A percentile compares a stretch with the other conserved stretches of the same genome.
Conservation (phyloP, 2,113 vertebrate species). For the Festucalex cinctus region DNA sequence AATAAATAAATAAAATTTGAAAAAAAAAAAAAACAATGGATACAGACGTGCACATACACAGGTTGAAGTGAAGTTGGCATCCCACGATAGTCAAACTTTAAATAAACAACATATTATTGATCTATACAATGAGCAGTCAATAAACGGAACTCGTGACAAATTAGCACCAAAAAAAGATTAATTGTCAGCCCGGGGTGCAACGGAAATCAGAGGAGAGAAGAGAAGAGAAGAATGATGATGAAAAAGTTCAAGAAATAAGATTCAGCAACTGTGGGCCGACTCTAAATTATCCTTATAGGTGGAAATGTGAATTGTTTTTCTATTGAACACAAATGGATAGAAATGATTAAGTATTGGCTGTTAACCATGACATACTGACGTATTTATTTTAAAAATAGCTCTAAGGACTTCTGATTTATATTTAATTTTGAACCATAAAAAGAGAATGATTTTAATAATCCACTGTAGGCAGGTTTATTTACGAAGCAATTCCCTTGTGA, state of each 20-base stretch:
- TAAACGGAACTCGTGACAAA: slow-evolving; percentile 54
- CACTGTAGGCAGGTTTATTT: background rate
- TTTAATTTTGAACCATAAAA: background rate
- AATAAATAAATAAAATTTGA: too few relatives aligned
- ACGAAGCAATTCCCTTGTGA: slow-evolving; percentile 21
- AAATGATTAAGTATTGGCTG: too few relatives aligned
- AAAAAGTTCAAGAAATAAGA: background rate
- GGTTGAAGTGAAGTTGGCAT: slow-evolving; percentile 40
- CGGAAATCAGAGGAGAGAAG: slow-evolving; percentile 9
- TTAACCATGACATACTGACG: background rate
- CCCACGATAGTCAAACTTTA: slow-evolving; percentile 59
- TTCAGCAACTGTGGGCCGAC: background rate
- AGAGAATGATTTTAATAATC: background rate
- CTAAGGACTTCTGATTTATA: background rate
- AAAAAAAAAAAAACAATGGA: background rate
- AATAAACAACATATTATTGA: slow-evolving; percentile 68
- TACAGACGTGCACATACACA: slow-evolving; percentile 25
- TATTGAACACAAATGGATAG: background rate
- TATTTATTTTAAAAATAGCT: background rate
- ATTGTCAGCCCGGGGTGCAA: slow-evolving; percentile 45
- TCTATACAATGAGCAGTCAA: slow-evolving; percentile 52
- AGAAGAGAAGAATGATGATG: slow-evolving; percentile 1
- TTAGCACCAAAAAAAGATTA: slow-evolving; percentile 55
- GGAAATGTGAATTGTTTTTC: too few relatives aligned
- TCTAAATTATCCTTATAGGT: too few relatives aligned